Evolutionary conservation across 2,113 vertebrate species (phyloP), one percentile per base, ranked within the genome.

Genomic region (Cephalopholis sonnerati): DNA sequence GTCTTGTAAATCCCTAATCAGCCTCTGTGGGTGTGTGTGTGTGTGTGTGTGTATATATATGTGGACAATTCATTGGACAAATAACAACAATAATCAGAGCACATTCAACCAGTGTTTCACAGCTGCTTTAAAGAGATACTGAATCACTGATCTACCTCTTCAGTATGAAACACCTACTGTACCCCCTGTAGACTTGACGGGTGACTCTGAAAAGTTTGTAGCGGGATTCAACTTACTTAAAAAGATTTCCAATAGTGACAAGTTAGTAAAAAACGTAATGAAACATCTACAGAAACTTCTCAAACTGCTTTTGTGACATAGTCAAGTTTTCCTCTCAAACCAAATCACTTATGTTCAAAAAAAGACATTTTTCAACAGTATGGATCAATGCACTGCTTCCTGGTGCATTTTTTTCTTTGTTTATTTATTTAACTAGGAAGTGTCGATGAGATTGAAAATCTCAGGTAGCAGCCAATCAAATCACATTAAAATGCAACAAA

Each of bases 241-340:
- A 81, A 74, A 74, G 61, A 13, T 13, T 9, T 69, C 8, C 39
- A 79, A 15, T 4, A 44, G 25, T 70, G 71, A 75, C 76, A 79
- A 2, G 46, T 66, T 46, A 36, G 22, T 69, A 48, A 65, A 54
- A 54, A 76, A 20, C 18, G 36, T 63, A 20, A 73, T 51, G 59
- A 68, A 55, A 50, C 32, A 68, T 77, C 6, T 24, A 68, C 22
- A 55, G 36, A 55, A 61, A 83, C 58, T 62, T 71, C 58, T 75
- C 27, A 55, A 62, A 61, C 75, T 54, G 57, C 29, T 74, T 54
- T 74, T 69, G 63, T 22, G 68, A 53, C 41, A 78, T 5, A 39
- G 20, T 77, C 65, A 66, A 39, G 44, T 62, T 79, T 57, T 54
- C n/a, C 59, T 48, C 59, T 71, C 36, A 65, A 53, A 81, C 3